Conservation (phyloP, 1,140 invertebrate species). For the Cydia amplana region DNA sequence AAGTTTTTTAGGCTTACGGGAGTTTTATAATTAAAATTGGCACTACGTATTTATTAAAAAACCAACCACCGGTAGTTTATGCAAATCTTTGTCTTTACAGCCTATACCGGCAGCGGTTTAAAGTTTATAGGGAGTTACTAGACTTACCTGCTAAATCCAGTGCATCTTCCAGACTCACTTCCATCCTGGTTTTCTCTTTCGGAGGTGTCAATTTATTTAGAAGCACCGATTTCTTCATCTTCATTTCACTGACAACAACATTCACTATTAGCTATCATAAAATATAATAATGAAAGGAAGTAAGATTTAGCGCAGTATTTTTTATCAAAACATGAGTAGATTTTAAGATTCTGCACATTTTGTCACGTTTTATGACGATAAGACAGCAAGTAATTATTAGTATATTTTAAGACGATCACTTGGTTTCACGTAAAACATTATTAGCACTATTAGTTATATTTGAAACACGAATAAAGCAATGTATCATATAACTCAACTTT, state of each 20-base stretch:
- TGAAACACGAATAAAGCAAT: too few species aligned
- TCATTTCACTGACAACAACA: neutral
- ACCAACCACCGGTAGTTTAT: too few species aligned
- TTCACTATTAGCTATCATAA: neutral
- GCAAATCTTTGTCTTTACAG: constrained; percentile 18
- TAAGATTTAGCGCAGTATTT: neutral
- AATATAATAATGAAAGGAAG: neutral
- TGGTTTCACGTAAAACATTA: too few species aligned
- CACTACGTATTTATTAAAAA: too few species aligned
- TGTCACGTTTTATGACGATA: neutral
- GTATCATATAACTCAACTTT: too few species aligned
- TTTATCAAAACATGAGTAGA: neutral
- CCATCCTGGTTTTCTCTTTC: constrained; percentile 39
- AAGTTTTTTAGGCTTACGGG: too few species aligned
- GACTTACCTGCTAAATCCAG: constrained; percentile 58
- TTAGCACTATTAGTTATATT: too few species aligned
- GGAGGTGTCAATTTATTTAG: neutral
- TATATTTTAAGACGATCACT: too few species aligned
- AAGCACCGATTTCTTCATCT: neutral
- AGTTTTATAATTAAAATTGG: too few species aligned
- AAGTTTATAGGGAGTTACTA: too few species aligned
- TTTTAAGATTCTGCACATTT: neutral
- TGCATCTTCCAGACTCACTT: constrained; percentile 57
- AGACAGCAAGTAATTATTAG: neutral
- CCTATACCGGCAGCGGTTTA: neutral